phyloP scores from a whole-genome alignment of 2,888 invertebrate species.

The Spodoptera littoralis region DNA sequence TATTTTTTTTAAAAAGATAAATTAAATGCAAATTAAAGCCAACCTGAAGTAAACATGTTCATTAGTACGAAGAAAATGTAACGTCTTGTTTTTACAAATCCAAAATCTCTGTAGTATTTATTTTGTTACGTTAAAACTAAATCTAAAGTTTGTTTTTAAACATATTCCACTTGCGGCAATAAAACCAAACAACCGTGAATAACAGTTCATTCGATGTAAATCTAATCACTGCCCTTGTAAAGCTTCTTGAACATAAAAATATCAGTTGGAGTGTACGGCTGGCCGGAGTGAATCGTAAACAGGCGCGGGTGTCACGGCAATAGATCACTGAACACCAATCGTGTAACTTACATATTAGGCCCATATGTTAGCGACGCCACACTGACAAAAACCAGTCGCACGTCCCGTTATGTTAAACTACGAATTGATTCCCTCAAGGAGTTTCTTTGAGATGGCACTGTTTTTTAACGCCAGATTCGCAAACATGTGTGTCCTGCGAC shows the following conservation, averaged over 20 bases:
- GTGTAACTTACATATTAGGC: conserved; percentile 75
- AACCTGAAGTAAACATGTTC: no score
- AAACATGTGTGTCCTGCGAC: conserved; percentile 77
- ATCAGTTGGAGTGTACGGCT: conserved; percentile 36
- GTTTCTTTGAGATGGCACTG: conserved; percentile 73
- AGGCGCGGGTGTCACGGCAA: conserved; percentile 58
- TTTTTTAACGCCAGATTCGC: conserved; percentile 76
- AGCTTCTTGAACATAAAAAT: conserved; percentile 49
- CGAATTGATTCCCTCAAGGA: conserved; percentile 77
- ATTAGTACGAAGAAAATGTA: no score
- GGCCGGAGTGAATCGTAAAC: conserved; percentile 59
- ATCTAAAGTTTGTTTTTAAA: conserved; percentile 29
- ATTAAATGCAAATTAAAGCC: no score
- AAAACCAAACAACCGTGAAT: background rate
- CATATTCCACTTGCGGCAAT: background rate
- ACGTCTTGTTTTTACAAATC: no score
- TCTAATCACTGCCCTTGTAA: conserved; percentile 22
- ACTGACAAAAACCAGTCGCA: conserved; percentile 74
- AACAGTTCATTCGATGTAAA: conserved; percentile 25
- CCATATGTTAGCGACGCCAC: conserved; percentile 69
- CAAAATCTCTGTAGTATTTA: no score
- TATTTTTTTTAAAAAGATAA: no score
- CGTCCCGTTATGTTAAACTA: conserved; percentile 77
- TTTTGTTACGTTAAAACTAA: conserved; percentile 13
- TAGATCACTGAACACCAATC: conserved; percentile 70